phyloP scores from a whole-genome alignment of 2,797 vertebrate genomes.

The Telmatherina bonti region DNA sequence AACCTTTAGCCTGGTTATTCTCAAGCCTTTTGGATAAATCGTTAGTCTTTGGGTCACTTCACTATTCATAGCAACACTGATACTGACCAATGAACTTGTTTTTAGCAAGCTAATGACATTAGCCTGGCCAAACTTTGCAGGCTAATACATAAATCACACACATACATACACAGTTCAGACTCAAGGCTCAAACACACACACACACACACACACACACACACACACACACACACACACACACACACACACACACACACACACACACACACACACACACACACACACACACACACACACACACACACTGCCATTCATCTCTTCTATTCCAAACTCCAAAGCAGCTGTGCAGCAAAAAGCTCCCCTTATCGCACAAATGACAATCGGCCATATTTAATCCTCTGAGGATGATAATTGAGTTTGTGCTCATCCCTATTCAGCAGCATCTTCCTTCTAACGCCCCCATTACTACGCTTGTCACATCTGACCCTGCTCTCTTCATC shows the following conservation, averaged over 20 bases:
- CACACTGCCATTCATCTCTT: slow-evolving; percentile 41
- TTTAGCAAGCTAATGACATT: neutral
- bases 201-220: slow-evolving; percentile 32
- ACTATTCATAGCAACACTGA: neutral
- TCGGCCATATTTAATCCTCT: slow-evolving; percentile 77
- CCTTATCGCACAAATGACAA: slow-evolving; percentile 72
- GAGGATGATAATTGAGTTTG: slow-evolving; percentile 78
- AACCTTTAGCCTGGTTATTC: neutral
- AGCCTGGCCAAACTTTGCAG: neutral
- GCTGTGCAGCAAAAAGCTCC: slow-evolving; percentile 52
- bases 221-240: slow-evolving; percentile 33
- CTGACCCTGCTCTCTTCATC: slow-evolving; percentile 60
- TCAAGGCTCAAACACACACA: slow-evolving; percentile 33
- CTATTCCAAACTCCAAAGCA: slow-evolving; percentile 47
- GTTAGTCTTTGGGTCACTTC: neutral
- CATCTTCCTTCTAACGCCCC: slow-evolving; percentile 42
- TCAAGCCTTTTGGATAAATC: neutral
- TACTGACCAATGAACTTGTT: neutral
- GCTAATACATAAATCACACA: slow-evolving; percentile 8
- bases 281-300: slow-evolving; percentile 23
- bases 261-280: slow-evolving; percentile 21
- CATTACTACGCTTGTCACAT: slow-evolving; percentile 73
- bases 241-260: slow-evolving; percentile 6
- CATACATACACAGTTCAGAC: slow-evolving; percentile 24
- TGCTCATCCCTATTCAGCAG: slow-evolving; percentile 62